Evolutionary conservation across 2,113 vertebrate genomes (phyloP).

Genomic region (Cnemophilus loriae): DNA sequence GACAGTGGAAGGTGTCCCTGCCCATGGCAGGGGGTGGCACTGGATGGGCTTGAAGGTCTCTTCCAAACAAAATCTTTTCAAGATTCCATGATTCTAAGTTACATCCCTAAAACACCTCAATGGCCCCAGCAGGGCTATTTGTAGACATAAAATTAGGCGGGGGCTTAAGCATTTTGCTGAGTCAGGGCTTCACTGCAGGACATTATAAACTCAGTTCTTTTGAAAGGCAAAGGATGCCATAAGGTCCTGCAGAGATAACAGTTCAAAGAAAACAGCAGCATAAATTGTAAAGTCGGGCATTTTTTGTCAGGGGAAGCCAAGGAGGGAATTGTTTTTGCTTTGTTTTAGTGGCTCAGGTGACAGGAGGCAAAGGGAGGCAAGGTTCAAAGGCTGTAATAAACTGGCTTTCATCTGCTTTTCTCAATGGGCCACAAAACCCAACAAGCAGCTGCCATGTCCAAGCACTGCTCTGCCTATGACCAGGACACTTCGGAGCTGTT

Average conservation of each 20-base stretch:
- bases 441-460: not conserved
- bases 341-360: slow-evolving; percentile 16
- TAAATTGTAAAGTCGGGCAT: not conserved
- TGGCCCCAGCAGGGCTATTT: not conserved
- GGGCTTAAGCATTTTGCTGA: not conserved
- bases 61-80: not conserved
- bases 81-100: not conserved
- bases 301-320: not conserved
- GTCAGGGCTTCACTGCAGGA: not conserved
- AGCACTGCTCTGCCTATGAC: not conserved
- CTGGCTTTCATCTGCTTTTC: slow-evolving; percentile 32
- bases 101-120: not conserved
- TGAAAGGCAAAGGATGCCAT: not conserved
- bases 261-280: slow-evolving; percentile 1
- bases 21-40: not conserved
- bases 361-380: slow-evolving; percentile 14
- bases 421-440: not conserved
- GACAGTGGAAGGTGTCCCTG: not conserved
- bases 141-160: not conserved
- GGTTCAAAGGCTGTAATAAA: slow-evolving; percentile 38
- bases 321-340: not conserved
- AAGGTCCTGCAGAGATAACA: slow-evolving; percentile 14
- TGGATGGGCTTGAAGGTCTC: not conserved
- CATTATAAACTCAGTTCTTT: not conserved
- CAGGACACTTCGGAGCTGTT: not conserved